Base-by-base conservation (phyloP, 2,888 invertebrate genomes). In the Cenopis cana region DNA sequence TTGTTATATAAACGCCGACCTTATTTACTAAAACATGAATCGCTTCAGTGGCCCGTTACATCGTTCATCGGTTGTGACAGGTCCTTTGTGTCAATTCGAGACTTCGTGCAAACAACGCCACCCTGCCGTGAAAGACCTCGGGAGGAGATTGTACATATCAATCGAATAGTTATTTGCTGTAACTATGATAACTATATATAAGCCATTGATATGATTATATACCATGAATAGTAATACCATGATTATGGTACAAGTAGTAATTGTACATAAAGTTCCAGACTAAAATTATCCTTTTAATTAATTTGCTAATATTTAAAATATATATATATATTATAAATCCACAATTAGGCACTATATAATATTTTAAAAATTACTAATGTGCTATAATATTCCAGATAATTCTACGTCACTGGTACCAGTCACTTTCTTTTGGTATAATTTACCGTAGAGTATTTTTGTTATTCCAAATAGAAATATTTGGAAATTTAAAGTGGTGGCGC, bases 71-170 rank as follows among this genome's bases (percentile, higher is more conserved):
- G 10, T 46, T 52, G 66, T 61, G 66, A 61, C 66, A 60, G 17
- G 50, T 56, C 50, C 46, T 61, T 71, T 66, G 61, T 33, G 57
- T 46, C 52, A 33, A 54, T 60, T 60, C 14, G 60, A 60, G 33
- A 66, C 33, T 52, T 65, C 49, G 70, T 29, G 73, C 73, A 74
- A 78, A 78, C 77, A 80, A 83, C 78, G 82, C 59, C 79, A 80
- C 74, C 79, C 82, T 85, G 83, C 70, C 79, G 75, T 80, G 79
- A 81, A 82, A 81, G 73, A 74, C 68, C 61, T 60, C 60, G 61
- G 24, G 3, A 68, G 24, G 68, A 61, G 68, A 70, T 66, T 57
- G 66, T 59, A 18, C 49, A 54, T 65, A 65, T 59, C 41, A 41
- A 54, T 36, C 33, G 33, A 66, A 55, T 66, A 49, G 52, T 65